Percentiles rank a stretch among this genome's conserved stretches.
These are phyloP conservation scores for Bufo gargarizans DNA, from an alignment of 2,113 vertebrate species.

Conservation along the genomic window DNA sequence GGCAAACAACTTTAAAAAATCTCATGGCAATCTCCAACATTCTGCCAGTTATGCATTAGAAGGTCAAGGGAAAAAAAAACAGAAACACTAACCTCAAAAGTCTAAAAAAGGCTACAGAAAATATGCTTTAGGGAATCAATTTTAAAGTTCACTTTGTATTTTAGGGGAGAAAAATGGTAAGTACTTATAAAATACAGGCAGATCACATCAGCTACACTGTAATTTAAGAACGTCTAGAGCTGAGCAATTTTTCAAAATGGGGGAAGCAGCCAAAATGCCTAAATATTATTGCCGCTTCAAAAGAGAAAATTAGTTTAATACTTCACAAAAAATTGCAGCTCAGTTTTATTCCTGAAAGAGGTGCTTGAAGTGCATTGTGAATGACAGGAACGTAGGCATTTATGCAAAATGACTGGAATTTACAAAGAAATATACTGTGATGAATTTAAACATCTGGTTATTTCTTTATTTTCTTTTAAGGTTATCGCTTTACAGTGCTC, in stretches of 20 bases:
- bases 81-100: constrained; percentile 26
- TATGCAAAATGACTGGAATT: constrained; percentile 49
- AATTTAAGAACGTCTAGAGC: constrained; percentile 25
- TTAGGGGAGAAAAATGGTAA: constrained; percentile 24
- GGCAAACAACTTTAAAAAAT: neutral
- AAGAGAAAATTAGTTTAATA: constrained; percentile 54
- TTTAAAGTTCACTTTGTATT: constrained; percentile 44
- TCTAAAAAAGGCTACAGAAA: constrained; percentile 13
- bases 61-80: constrained; percentile 5
- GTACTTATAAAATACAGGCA: constrained; percentile 43
- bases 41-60: constrained; percentile 29
- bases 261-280: constrained; percentile 27
- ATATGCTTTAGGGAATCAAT: neutral
- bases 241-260: constrained; percentile 52
- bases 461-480: constrained; percentile 57
- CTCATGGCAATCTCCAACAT: neutral
- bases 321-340: constrained; percentile 47
- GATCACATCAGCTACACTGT: constrained; percentile 53
- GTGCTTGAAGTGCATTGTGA: neutral
- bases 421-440: constrained; percentile 43
- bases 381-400: constrained; percentile 7
- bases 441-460: constrained; percentile 52
- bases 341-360: neutral
- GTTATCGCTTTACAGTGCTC: constrained; percentile 43
- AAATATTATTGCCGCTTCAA: constrained; percentile 55